Evolutionary conservation across 2,113 vertebrate genomes (phyloP), one percentile per base, ranked within the genome.

Genomic region (Orthonyx spaldingii): DNA sequence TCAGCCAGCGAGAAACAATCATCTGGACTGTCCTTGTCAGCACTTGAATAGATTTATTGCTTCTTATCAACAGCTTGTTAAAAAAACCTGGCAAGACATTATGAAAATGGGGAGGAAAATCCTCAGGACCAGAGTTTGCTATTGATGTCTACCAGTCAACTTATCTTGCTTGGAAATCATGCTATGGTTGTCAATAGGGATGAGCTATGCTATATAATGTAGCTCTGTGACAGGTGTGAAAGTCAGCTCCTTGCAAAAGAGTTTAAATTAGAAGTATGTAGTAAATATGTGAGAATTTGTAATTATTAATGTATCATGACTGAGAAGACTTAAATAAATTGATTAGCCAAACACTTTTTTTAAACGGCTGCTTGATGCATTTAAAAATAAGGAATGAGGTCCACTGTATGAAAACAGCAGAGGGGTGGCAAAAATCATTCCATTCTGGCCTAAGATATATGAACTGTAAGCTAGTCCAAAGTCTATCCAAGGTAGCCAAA

Each of bases 21-120:
- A 28, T 87, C 89, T 84, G 87, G 72, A 94, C 94, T 96, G 89
- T 90, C 85, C 77, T 71, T 95, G 84, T 96, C 94, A 95, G 74
- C 87, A 81, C 87, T 47, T 60, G 69, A 76, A 77, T 42, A 93
- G 94, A 96, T 94, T 97, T 84, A 95, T 95, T 94, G 74, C 89
- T 96, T 92, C 91, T 90, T 74, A 94, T 90, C 77, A 95, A 71
- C 74, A 97, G 50, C 91, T 76, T 97, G 80, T 91, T 97, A 68
- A 57, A 94, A 93, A 94, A 94, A 96, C 16, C 60, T 93, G 91
- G 50, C 66, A 94, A 77, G 65, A 76, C 44, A 77, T 69, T 89
- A 94, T 89, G 57, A 82, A 89, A 90, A 97, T 0, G 1, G n/a
- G 16, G 33, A 47, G 41, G 10, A 76, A 86, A 93, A 75, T 92